phyloP scores from a whole-genome alignment of 1,140 invertebrate genomes.

The Caerostris extrusa region DNA sequence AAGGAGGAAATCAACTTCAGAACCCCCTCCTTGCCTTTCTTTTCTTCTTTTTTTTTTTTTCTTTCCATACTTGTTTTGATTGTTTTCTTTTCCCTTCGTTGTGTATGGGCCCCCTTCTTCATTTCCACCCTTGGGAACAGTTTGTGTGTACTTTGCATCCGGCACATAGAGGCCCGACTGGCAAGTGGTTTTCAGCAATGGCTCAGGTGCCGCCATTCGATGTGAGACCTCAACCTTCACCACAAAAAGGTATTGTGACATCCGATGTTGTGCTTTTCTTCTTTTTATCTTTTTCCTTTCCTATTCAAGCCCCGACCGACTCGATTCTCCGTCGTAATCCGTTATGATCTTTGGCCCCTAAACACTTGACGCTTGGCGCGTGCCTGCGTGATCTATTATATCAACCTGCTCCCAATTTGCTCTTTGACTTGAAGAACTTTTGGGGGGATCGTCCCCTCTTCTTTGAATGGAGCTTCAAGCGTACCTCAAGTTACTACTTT shows the following conservation, averaged over 20 bases:
- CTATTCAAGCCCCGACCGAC: not conserved
- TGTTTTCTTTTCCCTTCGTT: slow-evolving; percentile 59
- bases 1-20: slow-evolving; percentile 69
- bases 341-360: not conserved
- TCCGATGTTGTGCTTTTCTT: not conserved
- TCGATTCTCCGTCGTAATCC: not conserved
- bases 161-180: slow-evolving; percentile 41
- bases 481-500: not conserved
- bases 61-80: slow-evolving; percentile 63
- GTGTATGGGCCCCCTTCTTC: slow-evolving; percentile 62
- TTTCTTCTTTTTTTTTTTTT: not conserved
- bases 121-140: slow-evolving; percentile 66
- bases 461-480: not conserved
- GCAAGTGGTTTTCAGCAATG: slow-evolving; percentile 48
- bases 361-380: slow-evolving; percentile 43
- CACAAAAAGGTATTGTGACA: slow-evolving; percentile 68
- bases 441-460: not conserved
- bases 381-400: slow-evolving; percentile 27
- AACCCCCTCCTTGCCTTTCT: slow-evolving; percentile 29
- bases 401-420: not conserved
- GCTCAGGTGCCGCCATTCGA: slow-evolving; percentile 37
- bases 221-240: slow-evolving; percentile 12
- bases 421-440: not conserved
- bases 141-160: slow-evolving; percentile 62
- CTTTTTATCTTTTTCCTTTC: not conserved